A percentile compares a stretch with the other conserved stretches of the same genome.
phyloP scores from a whole-genome alignment of 2,113 vertebrate species.

The Petrocephalus zakoni region DNA sequence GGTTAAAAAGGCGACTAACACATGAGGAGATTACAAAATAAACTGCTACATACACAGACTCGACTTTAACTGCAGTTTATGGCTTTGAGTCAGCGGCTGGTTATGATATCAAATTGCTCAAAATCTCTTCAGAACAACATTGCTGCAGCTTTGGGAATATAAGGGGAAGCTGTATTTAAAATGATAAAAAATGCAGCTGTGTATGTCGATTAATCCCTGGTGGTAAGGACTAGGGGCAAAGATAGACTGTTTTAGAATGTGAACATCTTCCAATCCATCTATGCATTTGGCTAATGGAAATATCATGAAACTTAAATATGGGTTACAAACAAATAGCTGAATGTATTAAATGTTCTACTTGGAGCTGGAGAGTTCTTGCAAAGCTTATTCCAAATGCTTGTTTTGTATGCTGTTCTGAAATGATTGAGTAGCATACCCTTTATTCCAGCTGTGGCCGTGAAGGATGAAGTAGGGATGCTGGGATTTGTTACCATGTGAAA shows the following conservation, averaged over 20 bases:
- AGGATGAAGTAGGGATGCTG: background rate
- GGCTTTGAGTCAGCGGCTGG: background rate
- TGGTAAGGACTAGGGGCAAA: background rate
- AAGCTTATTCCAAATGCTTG: background rate
- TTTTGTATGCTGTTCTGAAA: background rate
- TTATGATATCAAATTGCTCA: background rate
- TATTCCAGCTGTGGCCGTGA: background rate
- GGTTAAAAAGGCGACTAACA: background rate
- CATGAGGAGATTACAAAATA: background rate
- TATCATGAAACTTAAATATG: background rate
- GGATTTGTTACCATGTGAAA: background rate
- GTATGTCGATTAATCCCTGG: conserved; percentile 12
- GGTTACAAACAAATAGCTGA: background rate
- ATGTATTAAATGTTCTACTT: background rate
- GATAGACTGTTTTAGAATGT: background rate
- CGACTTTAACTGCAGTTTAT: background rate
- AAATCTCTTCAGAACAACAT: background rate
- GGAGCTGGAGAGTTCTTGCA: background rate
- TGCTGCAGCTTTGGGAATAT: background rate
- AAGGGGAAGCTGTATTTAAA: background rate
- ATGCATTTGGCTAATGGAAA: background rate
- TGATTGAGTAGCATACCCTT: background rate
- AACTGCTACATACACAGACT: background rate
- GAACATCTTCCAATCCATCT: background rate
- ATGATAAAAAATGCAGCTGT: background rate